Evolutionary conservation across 2,888 invertebrate species (phyloP), one percentile per base, ranked within the genome.

Genomic region (Leucoptera coffeella): DNA sequence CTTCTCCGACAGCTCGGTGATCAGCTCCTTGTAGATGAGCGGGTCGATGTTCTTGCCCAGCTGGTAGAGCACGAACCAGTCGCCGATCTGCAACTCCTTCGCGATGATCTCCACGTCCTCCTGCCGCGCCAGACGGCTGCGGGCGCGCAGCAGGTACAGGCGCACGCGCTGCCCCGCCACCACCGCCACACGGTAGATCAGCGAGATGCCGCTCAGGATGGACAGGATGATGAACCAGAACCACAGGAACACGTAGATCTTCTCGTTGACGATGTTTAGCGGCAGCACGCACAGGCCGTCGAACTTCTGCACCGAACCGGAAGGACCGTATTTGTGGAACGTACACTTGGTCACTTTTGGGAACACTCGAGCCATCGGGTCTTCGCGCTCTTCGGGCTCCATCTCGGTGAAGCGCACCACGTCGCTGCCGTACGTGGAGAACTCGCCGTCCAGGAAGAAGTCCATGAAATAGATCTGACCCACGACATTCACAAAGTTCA

Each of bases 301-400:
- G 74, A 90, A 88, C 57, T 83, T 86, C 71, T 92, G 89, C 40
- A 93, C 86, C 35, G 83, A 79, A 36, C 93, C 93, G 15, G 92
- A 92, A 28, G 92, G 85, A 85, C 93, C 93, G 57, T 89, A 93
- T 74, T 91, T 91, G 75, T 90, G 88, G 83, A 93, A 93, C 40
- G 90, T 91, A 55, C 93, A 93, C 53, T 93, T 93, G 22, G 92
- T 92, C 28, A 91, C 85, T 67, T 91, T 91, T 0, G 91, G 91
- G 49, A 92, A 92, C 37, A 91, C 89, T 33, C 83, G 64, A 0
- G 86, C 76, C 88, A 89, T 89, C 0, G 88, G 88, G 50, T 89
- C 88, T 32, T 80, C 76, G 11, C 88, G 77, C 33, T 88, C 83
- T 44, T 88, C 87, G 0, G 86, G 88, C 43, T 91, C 90, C 82